Percentiles rank a stretch among this genome's conserved stretches.
phyloP scores from a whole-genome alignment of 1,140 invertebrate genomes.

The Colletes latitarsis region DNA sequence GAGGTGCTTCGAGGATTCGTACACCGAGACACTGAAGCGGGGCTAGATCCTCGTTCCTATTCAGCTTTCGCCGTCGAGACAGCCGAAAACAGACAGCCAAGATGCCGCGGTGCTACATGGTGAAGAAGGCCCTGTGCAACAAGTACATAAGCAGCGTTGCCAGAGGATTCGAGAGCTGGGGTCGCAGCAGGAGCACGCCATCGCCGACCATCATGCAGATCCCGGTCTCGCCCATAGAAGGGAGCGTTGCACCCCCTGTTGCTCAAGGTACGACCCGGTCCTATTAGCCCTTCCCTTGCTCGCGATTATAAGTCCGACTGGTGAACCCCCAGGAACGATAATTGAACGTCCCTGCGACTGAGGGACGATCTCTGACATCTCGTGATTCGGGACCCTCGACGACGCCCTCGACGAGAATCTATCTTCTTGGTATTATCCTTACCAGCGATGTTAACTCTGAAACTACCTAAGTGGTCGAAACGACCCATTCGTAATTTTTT shows the following conservation, averaged over 20 bases:
- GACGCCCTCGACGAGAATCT: too few species aligned
- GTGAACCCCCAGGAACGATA: neutral
- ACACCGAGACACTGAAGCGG: neutral
- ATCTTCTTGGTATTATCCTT: too few species aligned
- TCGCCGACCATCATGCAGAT: constrained; percentile 65
- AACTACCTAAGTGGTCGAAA: too few species aligned
- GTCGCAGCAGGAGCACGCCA: constrained; percentile 73
- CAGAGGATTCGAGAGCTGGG: constrained; percentile 77
- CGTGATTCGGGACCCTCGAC: too few species aligned
- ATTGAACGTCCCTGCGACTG: neutral
- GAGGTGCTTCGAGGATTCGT: neutral
- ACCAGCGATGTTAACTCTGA: too few species aligned
- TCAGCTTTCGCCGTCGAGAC: neutral
- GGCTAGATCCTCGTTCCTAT: neutral
- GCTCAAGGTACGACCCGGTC: constrained; percentile 58
- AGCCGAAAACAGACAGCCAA: constrained; percentile 53
- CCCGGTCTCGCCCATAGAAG: constrained; percentile 59
- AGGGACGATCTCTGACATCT: too few species aligned
- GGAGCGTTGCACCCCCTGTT: constrained; percentile 59
- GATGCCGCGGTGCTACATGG: constrained; percentile 83
- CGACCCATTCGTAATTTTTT: too few species aligned
- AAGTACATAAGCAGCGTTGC: constrained; percentile 80
- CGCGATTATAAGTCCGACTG: neutral
- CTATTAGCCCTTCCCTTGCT: neutral
- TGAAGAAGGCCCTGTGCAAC: constrained; percentile 82